Conservation (phyloP, 2,888 invertebrate species). For the Drosophila lutescens region DNA sequence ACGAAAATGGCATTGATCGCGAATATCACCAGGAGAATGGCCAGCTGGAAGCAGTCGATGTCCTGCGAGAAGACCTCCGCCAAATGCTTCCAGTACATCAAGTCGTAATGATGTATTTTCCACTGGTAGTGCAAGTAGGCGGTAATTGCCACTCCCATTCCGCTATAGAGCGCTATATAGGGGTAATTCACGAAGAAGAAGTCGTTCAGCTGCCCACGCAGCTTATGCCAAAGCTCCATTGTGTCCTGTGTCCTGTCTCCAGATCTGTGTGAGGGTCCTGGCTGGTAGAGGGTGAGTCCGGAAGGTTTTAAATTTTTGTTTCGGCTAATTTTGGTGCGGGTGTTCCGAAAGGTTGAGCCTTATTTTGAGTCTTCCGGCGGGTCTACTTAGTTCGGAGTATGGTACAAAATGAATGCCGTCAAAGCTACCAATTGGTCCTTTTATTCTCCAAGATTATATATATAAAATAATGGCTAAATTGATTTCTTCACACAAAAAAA, state of each 20-base stretch:
- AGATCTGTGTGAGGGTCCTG: neutral
- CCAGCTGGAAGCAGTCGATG: constrained; percentile 61
- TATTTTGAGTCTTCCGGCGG: constrained; percentile 20
- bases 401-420: neutral
- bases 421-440: neutral
- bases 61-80: constrained; percentile 49
- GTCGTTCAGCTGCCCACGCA: constrained; percentile 48
- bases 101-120: constrained; percentile 62
- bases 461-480: too few relatives aligned
- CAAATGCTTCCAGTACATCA: constrained; percentile 68
- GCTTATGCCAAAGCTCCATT: constrained; percentile 56
- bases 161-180: constrained; percentile 59
- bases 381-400: constrained; percentile 20
- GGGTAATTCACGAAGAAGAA: constrained; percentile 71
- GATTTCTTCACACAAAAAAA: too few relatives aligned
- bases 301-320: constrained; percentile 5
- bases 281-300: neutral
- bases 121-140: constrained; percentile 75
- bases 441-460: too few relatives aligned
- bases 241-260: neutral
- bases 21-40: constrained; percentile 59
- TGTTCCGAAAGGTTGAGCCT: constrained; percentile 20
- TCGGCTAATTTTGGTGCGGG: constrained; percentile 23
- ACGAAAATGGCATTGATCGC: constrained; percentile 57
- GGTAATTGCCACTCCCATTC: constrained; percentile 56